Conservation (phyloP, 1,140 invertebrate species). For the Nebria ingens region DNA sequence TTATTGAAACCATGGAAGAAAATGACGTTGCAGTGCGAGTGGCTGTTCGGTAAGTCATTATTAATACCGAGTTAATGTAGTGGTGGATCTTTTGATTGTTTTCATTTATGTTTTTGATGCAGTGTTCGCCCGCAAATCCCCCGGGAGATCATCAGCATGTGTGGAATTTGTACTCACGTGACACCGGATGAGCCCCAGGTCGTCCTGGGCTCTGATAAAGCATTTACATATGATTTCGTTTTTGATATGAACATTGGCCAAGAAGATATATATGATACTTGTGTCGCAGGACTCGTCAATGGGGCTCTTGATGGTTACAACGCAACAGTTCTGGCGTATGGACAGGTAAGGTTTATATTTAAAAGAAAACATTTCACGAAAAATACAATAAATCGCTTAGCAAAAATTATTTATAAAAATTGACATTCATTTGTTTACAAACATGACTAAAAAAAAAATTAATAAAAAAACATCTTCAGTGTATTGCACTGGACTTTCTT, state of each 20-base stretch:
- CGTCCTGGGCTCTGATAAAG: slow-evolving; percentile 84
- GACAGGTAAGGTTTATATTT: slow-evolving; percentile 53
- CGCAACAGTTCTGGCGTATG: slow-evolving; percentile 92
- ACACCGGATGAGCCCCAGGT: slow-evolving; percentile 83
- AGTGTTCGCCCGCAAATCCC: slow-evolving; percentile 92
- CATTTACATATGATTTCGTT: slow-evolving; percentile 96
- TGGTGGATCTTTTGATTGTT: slow-evolving; percentile 1
- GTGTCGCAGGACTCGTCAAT: slow-evolving; percentile 75
- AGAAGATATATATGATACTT: slow-evolving; percentile 71
- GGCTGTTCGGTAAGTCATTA: slow-evolving; percentile 29
- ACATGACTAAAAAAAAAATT: too few species aligned
- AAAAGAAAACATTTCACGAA: neutral
- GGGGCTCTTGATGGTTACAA: slow-evolving; percentile 88
- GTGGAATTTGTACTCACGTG: slow-evolving; percentile 83
- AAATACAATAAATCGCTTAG: too few species aligned
- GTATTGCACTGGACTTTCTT: too few species aligned
- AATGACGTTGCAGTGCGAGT: slow-evolving; percentile 31
- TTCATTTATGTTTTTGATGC: slow-evolving; percentile 19
- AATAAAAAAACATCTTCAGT: too few species aligned
- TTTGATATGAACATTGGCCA: slow-evolving; percentile 68
- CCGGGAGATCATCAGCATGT: slow-evolving; percentile 89
- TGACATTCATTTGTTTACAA: too few species aligned
- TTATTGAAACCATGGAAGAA: slow-evolving; percentile 25
- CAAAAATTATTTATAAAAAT: too few species aligned
- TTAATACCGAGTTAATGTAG: neutral